Base-by-base conservation (phyloP, 2,113 vertebrate species). In the Eretmochelys imbricata region DNA sequence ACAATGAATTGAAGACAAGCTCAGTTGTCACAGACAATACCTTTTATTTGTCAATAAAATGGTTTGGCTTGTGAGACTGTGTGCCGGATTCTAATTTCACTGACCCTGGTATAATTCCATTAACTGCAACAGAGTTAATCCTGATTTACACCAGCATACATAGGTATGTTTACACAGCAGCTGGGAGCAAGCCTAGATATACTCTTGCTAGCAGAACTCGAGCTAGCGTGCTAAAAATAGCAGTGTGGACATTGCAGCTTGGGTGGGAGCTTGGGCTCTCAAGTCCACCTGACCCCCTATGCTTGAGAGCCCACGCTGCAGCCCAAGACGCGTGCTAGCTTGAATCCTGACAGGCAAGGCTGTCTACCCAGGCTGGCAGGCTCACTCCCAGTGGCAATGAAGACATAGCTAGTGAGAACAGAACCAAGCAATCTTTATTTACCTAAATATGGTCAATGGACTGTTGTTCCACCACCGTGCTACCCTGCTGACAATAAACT, bases 31-130 rank as follows among this genome's bases (percentile, higher is more conserved):
- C 72, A 69, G 17, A n/a, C 94, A 59, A 53, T 81, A 72, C 76
- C 27, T 62, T n/a, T 49, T 42, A 2, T 8, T 46, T 22, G 14
- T 79, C 51, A 20, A 46, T 29, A 12, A 92, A 96, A 84, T 29
- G 2, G 1, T 76, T 25, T 76, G 38, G 22, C 38, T 76, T 38
- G 38, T 0, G 0, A 82, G 38, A 62, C 35, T 53, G 17, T n/a
- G 86, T 29, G n/a, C 86, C 72, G 93, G 49, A 35, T 87, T 87
- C 82, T 72, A 78, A 78, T 80, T 86, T 88, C 87, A 90, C 4
- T 89, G 88, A 53, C 35, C 5, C 25, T 54, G 25, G 51, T 42
- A 82, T 82, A 55, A 27, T 8, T 82, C 22, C 35, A 55, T 54
- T 42, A 53, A 25, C n/a, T 76, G 10, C 22, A 76, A 76, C 42